Percentiles rank a stretch among this genome's conserved stretches.
phyloP scores from a whole-genome alignment of 2,888 invertebrate genomes.

The Timema cristinae region DNA sequence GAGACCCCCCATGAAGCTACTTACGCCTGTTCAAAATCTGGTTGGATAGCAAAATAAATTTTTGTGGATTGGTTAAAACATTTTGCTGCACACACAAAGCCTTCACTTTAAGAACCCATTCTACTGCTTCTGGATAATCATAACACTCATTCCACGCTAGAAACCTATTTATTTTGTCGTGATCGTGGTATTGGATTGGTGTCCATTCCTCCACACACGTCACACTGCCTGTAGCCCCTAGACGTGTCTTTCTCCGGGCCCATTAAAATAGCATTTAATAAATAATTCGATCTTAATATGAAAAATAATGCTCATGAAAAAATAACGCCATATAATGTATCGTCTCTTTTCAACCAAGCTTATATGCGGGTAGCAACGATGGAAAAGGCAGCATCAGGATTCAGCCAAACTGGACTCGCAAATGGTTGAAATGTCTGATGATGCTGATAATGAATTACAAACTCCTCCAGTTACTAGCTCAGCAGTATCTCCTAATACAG shows the following conservation, averaged over 20 bases:
- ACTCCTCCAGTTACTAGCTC: no score
- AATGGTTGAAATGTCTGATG: background rate
- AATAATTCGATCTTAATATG: background rate
- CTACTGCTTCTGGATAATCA: slow-evolving; percentile 1
- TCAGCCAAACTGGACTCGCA: background rate
- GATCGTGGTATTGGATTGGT: background rate
- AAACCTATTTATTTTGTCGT: background rate
- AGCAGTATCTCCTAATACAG: no score
- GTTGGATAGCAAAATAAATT: background rate
- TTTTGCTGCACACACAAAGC: background rate
- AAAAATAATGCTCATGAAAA: background rate
- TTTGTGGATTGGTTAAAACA: background rate
- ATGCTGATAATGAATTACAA: background rate
- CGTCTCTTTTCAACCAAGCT: background rate
- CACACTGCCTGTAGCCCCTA: background rate
- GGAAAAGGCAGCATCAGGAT: background rate
- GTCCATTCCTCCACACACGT: background rate
- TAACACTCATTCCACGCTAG: background rate
- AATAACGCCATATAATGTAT: background rate
- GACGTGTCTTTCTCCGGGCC: background rate
- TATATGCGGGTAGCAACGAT: background rate
- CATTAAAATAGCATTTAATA: background rate
- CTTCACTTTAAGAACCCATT: background rate
- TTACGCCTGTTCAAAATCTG: background rate
- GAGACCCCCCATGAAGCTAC: background rate